phyloP scores from a whole-genome alignment of 2,113 vertebrate species.

The Festucalex cinctus region DNA sequence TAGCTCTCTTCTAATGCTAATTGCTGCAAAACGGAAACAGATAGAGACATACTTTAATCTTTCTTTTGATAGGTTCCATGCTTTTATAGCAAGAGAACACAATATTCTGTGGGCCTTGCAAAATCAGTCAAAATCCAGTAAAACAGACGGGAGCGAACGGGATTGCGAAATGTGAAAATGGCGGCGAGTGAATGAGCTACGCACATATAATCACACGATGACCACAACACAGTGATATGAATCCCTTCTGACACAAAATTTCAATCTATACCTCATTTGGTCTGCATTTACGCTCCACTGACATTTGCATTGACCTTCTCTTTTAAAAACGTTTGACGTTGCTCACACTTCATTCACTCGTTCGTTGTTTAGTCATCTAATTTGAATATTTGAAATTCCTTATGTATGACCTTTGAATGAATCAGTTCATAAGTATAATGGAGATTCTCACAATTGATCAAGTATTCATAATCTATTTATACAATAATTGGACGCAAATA shows the following conservation, averaged over 20 bases:
- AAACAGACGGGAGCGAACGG: no score
- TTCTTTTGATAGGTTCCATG: no score
- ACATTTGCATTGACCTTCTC: background rate
- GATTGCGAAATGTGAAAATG: no score
- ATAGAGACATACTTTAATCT: no score
- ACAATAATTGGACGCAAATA: background rate
- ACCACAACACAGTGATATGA: background rate
- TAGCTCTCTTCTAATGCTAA: no score
- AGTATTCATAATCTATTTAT: conserved; percentile 1
- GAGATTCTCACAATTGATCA: background rate
- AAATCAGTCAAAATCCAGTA: no score
- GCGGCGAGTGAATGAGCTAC: no score
- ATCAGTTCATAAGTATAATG: background rate
- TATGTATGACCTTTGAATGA: no score
- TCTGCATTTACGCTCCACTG: background rate
- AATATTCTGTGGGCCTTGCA: no score
- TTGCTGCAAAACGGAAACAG: no score
- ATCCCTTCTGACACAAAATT: background rate
- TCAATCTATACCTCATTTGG: background rate
- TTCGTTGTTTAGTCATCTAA: background rate
- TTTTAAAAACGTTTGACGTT: background rate
- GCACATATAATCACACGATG: background rate
- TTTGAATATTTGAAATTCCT: background rate
- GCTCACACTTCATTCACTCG: background rate
- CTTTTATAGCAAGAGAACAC: no score